These are phyloP conservation scores for Pollenia amentaria DNA, from an alignment of 2,888 invertebrate species.

Conservation along the genomic window DNA sequence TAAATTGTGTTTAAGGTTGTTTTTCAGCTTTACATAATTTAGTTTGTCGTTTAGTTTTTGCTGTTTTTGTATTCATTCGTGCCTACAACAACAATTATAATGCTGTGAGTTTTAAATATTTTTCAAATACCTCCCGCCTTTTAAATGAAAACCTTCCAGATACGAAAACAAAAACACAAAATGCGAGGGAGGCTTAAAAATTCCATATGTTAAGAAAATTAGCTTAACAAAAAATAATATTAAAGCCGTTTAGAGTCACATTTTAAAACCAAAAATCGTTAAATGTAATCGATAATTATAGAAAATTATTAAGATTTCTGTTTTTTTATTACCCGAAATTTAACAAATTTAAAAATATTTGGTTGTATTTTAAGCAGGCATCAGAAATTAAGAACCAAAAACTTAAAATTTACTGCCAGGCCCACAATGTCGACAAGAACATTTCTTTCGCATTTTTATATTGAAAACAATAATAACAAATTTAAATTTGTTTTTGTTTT, in stretches of 20 bases:
- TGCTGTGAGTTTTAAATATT: constrained; percentile 23
- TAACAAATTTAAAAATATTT: too few relatives aligned
- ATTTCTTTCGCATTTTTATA: too few relatives aligned
- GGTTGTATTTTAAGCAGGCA: too few relatives aligned
- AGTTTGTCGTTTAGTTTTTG: constrained; percentile 30
- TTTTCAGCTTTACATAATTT: constrained; percentile 1
- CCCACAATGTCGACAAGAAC: too few relatives aligned
- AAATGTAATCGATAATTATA: too few relatives aligned
- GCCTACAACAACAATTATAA: constrained; percentile 12
- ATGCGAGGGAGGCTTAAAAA: neutral
- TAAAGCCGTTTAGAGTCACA: neutral
- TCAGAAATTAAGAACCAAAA: too few relatives aligned
- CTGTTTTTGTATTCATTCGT: neutral
- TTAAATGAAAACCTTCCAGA: constrained; percentile 7
- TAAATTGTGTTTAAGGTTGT: constrained; percentile 63
- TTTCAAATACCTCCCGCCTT: constrained; percentile 10
- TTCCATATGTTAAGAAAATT: neutral
- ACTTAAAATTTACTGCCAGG: too few relatives aligned
- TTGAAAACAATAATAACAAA: too few relatives aligned
- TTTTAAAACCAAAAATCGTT: too few relatives aligned
- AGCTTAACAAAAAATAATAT: neutral
- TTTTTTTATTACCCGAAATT: too few relatives aligned
- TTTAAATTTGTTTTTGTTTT: too few relatives aligned
- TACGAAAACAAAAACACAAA: neutral
- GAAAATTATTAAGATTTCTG: too few relatives aligned